Percentiles rank a stretch among this genome's conserved stretches.
These are phyloP conservation scores for Bembecia ichneumoniformis DNA, from an alignment of 2,888 invertebrate genomes.

Conservation along the genomic window DNA sequence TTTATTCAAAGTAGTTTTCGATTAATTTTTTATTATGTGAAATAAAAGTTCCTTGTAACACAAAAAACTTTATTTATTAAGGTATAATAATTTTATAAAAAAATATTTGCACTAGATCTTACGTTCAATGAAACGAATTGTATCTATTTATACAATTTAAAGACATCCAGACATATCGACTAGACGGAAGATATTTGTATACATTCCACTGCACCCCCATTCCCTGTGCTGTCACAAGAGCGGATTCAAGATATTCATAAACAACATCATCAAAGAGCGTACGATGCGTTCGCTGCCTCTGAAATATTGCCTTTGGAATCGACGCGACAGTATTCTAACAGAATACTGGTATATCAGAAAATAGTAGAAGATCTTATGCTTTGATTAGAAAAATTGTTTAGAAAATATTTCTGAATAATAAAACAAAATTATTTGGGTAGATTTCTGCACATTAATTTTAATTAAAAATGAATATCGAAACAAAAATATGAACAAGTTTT, in stretches of 20 bases:
- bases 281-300: constrained; percentile 46
- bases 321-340: constrained; percentile 44
- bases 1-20: too few species aligned
- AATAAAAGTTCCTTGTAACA: too few species aligned
- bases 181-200: background rate
- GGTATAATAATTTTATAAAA: too few species aligned
- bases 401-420: too few species aligned
- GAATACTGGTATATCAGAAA: background rate
- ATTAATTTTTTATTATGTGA: too few species aligned
- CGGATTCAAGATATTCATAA: constrained; percentile 54
- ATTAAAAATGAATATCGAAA: too few species aligned
- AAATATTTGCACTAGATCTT: background rate
- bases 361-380: too few species aligned
- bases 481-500: too few species aligned
- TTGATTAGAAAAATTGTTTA: too few species aligned
- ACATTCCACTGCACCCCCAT: background rate
- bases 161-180: background rate
- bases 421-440: too few species aligned
- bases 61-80: too few species aligned
- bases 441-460: too few species aligned
- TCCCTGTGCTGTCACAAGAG: constrained; percentile 29
- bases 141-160: background rate
- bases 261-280: constrained; percentile 55
- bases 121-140: background rate
- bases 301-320: constrained; percentile 63